Percentiles rank a stretch among this genome's conserved stretches.
Evolutionary conservation across 1,140 invertebrate species (phyloP).

Genomic region (Limonius californicus): DNA sequence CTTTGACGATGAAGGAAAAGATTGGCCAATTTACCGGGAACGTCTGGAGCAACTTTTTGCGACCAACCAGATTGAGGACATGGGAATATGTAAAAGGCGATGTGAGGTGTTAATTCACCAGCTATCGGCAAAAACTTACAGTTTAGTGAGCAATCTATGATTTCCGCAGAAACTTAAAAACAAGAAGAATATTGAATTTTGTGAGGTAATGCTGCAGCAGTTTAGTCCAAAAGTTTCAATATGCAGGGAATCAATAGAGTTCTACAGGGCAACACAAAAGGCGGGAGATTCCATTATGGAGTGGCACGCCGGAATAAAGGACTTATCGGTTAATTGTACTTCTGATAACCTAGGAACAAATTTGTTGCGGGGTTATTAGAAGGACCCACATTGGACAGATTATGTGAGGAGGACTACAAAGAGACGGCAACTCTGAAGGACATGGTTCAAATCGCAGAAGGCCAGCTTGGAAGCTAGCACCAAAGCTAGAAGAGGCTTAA

Average conservation of each 20-base stretch:
- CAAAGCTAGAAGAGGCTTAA: too few species aligned
- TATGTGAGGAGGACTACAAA: not conserved
- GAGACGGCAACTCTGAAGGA: not conserved
- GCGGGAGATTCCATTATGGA: not conserved
- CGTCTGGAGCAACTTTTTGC: constrained; percentile 6
- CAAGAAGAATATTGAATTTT: not conserved
- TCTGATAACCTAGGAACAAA: not conserved
- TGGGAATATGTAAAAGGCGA: too few species aligned
- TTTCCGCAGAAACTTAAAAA: too few species aligned
- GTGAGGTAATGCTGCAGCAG: not conserved
- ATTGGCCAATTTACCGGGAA: not conserved
- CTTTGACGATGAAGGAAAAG: not conserved
- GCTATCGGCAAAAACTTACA: too few species aligned
- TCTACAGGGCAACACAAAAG: not conserved
- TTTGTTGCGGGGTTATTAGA: not conserved
- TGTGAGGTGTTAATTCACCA: too few species aligned
- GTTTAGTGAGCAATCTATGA: not conserved
- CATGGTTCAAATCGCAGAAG: not conserved
- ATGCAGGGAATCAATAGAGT: not conserved
- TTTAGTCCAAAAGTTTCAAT: not conserved
- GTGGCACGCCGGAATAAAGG: not conserved
- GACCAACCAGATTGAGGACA: not conserved
- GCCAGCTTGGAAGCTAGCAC: not conserved
- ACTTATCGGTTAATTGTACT: not conserved
- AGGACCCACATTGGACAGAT: not conserved